These are phyloP conservation scores for Stegodyphus mimosarum DNA, from an alignment of 1,140 invertebrate genomes.

Conservation along the genomic window DNA sequence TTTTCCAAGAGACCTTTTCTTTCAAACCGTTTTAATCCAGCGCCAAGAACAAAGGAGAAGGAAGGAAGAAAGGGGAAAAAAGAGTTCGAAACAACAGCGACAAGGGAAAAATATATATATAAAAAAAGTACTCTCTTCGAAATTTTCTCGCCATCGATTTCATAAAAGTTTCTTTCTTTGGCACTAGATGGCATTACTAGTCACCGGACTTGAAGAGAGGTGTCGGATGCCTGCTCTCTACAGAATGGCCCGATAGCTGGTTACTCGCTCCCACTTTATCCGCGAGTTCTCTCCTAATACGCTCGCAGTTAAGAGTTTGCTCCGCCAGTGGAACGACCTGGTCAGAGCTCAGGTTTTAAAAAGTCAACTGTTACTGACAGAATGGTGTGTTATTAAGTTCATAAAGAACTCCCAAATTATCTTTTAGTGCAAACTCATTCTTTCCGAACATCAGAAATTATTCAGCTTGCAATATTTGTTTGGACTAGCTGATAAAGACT, in stretches of 20 bases:
- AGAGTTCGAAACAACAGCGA: constrained; percentile 8
- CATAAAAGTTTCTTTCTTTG: background rate
- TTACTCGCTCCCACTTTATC: constrained; percentile 46
- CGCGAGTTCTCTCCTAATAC: constrained; percentile 47
- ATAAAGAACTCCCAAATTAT: too few relatives aligned
- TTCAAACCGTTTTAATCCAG: constrained; percentile 44
- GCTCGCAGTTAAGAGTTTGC: constrained; percentile 34
- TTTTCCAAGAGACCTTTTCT: constrained; percentile 37
- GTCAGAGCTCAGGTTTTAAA: background rate
- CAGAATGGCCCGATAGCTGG: constrained; percentile 38
- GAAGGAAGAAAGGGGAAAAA: constrained; percentile 18
- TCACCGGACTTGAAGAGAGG: constrained; percentile 15
- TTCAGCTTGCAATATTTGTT: too few relatives aligned
- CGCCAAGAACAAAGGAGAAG: constrained; percentile 50
- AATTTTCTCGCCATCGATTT: constrained; percentile 44
- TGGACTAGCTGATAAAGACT: too few relatives aligned
- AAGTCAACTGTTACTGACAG: background rate
- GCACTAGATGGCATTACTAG: constrained; percentile 42
- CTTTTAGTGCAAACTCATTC: too few relatives aligned
- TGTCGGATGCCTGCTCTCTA: constrained; percentile 17
- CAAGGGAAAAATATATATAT: constrained; percentile 15
- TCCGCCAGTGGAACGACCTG: background rate
- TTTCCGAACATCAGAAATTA: too few relatives aligned
- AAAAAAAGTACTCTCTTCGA: constrained; percentile 29
- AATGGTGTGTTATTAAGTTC: background rate